A percentile compares a stretch with the other conserved stretches of the same genome.
phyloP scores from a whole-genome alignment of 1,140 invertebrate species.

The Rhopalosiphum maidis region DNA sequence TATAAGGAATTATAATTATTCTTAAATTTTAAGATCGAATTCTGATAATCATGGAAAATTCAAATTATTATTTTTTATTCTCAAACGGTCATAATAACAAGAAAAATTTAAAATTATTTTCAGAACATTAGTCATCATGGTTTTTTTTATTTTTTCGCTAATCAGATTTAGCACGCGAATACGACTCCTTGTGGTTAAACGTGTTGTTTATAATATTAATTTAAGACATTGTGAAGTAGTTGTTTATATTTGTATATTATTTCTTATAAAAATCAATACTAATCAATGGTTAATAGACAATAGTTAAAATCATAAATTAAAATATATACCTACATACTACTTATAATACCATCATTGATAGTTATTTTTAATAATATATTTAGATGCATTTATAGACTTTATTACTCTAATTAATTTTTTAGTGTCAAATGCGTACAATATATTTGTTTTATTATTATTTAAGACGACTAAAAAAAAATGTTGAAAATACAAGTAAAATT shows the following conservation, averaged over 20 bases:
- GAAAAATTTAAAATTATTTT: background rate
- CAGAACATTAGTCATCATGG: background rate
- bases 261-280: no score
- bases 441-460: background rate
- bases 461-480: background rate
- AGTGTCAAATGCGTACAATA: background rate
- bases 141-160: background rate
- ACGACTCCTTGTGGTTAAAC: background rate
- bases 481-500: background rate
- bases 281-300: no score
- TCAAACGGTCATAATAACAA: background rate
- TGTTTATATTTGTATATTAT: no score
- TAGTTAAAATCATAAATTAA: no score
- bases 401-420: background rate
- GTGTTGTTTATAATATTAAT: background rate
- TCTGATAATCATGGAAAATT: background rate
- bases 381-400: background rate
- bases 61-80: background rate
- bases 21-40: background rate
- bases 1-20: background rate
- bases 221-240: no score
- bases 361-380: no score
- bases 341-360: background rate
- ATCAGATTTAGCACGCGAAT: background rate
- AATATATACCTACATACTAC: no score